Evolutionary conservation across 2,888 invertebrate genomes (phyloP).

Genomic region (Polymixis lichenea): DNA sequence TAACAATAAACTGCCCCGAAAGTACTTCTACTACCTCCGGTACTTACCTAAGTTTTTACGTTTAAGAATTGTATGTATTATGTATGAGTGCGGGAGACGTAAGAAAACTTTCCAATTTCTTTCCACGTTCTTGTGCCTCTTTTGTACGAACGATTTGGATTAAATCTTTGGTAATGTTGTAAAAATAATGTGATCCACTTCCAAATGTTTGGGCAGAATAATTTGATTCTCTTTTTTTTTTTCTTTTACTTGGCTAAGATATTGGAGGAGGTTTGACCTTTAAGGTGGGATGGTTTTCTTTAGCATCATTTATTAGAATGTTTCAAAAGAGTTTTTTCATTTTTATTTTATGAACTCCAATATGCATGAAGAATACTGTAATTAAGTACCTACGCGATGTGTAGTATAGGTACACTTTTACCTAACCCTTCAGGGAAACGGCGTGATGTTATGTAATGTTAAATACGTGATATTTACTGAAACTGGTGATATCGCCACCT

Average conservation of each 20-base stretch:
- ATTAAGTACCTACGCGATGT: no score
- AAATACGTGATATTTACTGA: not conserved
- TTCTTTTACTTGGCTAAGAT: not conserved
- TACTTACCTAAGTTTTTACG: conserved; percentile 64
- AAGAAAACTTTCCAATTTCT: conserved; percentile 62
- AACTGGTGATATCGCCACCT: no score
- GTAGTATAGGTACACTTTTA: no score
- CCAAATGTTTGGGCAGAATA: conserved; percentile 41
- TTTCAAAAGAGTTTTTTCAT: not conserved
- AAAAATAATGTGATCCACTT: conserved; percentile 59
- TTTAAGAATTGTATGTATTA: conserved; percentile 65
- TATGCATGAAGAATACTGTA: not conserved
- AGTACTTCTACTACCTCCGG: conserved; percentile 32
- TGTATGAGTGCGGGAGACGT: conserved; percentile 62
- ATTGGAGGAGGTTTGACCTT: not conserved
- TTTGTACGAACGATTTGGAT: conserved; percentile 59
- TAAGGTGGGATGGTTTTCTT: not conserved
- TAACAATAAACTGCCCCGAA: conserved; percentile 30
- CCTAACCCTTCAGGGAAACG: no score
- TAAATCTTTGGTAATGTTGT: conserved; percentile 64
- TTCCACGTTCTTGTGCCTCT: conserved; percentile 51
- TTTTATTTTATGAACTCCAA: not conserved
- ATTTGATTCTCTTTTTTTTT: conserved; percentile 19
- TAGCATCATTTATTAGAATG: not conserved
- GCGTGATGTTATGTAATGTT: not conserved